Conservation (phyloP, 2,888 invertebrate species). For the Spisula solida region DNA sequence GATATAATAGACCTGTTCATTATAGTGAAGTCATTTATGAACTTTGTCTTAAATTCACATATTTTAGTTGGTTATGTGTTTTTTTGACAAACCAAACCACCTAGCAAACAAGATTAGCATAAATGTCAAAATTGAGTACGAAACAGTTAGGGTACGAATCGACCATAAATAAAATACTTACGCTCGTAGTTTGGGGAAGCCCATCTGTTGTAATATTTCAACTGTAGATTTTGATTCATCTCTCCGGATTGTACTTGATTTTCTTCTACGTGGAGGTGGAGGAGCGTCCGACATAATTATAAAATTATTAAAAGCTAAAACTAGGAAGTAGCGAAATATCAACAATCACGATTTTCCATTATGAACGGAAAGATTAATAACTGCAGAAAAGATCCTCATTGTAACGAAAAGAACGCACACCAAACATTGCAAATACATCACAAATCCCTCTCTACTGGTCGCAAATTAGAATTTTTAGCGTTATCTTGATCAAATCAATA, state of each 20-base stretch:
- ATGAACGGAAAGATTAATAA: neutral
- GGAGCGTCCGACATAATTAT: neutral
- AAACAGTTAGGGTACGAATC: constrained; percentile 6
- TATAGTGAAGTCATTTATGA: too few relatives aligned
- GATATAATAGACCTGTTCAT: too few relatives aligned
- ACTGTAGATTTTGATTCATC: constrained; percentile 88
- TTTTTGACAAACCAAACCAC: too few relatives aligned
- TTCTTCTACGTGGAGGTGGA: constrained; percentile 57
- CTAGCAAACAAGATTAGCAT: neutral
- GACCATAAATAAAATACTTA: constrained; percentile 89
- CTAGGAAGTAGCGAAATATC: constrained; percentile 5
- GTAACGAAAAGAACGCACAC: neutral
- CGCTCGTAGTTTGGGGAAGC: constrained; percentile 96
- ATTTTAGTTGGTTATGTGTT: too few relatives aligned
- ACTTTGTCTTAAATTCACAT: too few relatives aligned
- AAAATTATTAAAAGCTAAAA: neutral
- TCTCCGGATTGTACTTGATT: constrained; percentile 73
- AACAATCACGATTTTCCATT: neutral
- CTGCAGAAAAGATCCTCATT: neutral
- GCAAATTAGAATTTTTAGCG: too few relatives aligned
- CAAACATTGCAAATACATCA: neutral
- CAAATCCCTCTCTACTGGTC: too few relatives aligned
- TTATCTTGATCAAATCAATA: too few relatives aligned
- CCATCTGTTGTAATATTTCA: constrained; percentile 95
- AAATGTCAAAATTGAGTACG: neutral